These are phyloP conservation scores for Ichneumoninae sp. DNA, from an alignment of 2,888 invertebrate genomes.

Conservation along the genomic window DNA sequence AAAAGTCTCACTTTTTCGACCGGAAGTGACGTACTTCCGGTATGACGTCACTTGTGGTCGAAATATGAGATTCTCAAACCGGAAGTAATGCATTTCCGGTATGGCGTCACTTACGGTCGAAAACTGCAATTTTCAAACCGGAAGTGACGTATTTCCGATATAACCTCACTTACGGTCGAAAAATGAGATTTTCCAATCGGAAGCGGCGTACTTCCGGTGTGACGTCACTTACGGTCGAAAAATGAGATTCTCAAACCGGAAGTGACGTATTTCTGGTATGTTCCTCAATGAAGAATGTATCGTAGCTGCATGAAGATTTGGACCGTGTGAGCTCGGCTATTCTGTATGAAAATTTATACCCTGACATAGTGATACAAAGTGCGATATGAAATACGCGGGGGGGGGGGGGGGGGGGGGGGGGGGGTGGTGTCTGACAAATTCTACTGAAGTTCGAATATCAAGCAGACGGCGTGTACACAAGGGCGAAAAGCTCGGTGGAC, in stretches of 20 bases:
- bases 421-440: background rate
- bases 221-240: too few relatives aligned
- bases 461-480: background rate
- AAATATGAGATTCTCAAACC: too few relatives aligned
- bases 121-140: too few relatives aligned
- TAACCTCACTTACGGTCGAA: too few relatives aligned
- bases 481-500: background rate
- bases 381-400: background rate
- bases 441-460: background rate
- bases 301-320: background rate
- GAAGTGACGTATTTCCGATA: too few relatives aligned
- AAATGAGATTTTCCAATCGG: too few relatives aligned
- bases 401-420: background rate
- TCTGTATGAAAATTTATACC: conserved; percentile 1
- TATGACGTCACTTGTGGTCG: too few relatives aligned
- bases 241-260: background rate
- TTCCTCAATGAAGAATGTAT: background rate
- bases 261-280: background rate
- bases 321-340: background rate
- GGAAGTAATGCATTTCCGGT: too few relatives aligned
- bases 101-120: too few relatives aligned
- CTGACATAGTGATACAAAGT: background rate
- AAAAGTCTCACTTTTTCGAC: too few relatives aligned
- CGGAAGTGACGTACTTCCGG: too few relatives aligned
- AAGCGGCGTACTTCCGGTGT: too few relatives aligned